Evolutionary conservation across 2,113 vertebrate genomes (phyloP).

Genomic region (Urocynchramus pylzowi): DNA sequence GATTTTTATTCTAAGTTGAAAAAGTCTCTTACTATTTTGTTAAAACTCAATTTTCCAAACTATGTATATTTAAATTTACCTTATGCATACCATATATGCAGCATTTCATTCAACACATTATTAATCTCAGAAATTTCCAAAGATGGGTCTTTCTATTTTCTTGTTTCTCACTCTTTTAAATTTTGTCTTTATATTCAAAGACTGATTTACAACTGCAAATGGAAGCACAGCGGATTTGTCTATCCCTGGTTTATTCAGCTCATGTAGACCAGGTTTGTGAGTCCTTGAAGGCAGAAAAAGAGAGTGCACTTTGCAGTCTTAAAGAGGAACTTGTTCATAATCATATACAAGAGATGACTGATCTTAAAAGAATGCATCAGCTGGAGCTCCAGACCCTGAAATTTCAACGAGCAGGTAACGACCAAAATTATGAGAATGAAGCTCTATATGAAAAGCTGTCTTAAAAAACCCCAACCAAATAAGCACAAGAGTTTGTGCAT

Average conservation of each 20-base stretch:
- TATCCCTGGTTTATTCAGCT: slow-evolving; percentile 88
- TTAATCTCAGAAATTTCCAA: background rate
- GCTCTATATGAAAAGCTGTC: background rate
- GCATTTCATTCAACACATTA: background rate
- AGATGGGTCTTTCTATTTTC: background rate
- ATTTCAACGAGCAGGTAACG: slow-evolving; percentile 73
- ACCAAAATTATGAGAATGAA: background rate
- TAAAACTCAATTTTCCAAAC: background rate
- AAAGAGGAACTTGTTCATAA: slow-evolving; percentile 69
- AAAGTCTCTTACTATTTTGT: background rate
- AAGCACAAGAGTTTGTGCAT: background rate
- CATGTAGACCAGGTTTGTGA: slow-evolving; percentile 84
- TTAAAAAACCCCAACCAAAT: background rate
- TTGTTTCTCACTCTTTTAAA: background rate
- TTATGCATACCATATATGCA: background rate
- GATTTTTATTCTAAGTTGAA: background rate
- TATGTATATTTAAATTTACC: background rate
- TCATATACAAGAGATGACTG: slow-evolving; percentile 68
- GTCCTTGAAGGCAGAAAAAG: slow-evolving; percentile 72
- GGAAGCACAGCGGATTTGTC: slow-evolving; percentile 90
- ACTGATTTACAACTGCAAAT: slow-evolving; percentile 85
- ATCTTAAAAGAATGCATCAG: slow-evolving; percentile 73
- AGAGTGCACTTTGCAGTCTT: slow-evolving; percentile 73
- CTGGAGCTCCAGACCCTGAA: slow-evolving; percentile 68
- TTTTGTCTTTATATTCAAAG: slow-evolving; percentile 61